Base-by-base conservation (phyloP, 1,140 invertebrate species). In the Colletes gigas region DNA sequence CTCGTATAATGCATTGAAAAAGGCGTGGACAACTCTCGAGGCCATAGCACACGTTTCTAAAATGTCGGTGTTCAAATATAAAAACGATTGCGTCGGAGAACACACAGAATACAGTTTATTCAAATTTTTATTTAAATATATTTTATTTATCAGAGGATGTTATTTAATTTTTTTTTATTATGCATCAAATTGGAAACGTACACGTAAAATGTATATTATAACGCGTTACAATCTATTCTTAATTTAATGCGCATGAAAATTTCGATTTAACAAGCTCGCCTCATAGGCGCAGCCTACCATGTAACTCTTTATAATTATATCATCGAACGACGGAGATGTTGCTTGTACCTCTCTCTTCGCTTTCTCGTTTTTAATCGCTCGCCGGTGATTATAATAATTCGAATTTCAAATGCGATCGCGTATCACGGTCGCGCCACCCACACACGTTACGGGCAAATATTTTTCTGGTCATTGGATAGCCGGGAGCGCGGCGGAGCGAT, bases 241-340 rank as follows among this genome's bases (percentile, higher is more conserved):
- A 79, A 79, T 79, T 72, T 63, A 79, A 79, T 79, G 77, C 70
- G 70, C 69, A 79, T 79, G 69, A 65, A 73, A 79, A 73, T 66
- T 65, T 50, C 60, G 70, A 63, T 73, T 79, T 73, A 79, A 73
- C 63, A 52, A 65, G 59, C 69, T 62, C 39, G 52, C 52, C 50
- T 65, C 77, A 69, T 70, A 66, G 39, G 66, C 69, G 77, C 77
- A 65, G 55, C 63, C 69, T 63, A 79, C 69, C 77, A 50, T 79
- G 70, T 79, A 79, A 79, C 77, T 79, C 77, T 79, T 79, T 79
- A 72, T 79, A 73, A 79, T 79, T 79, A 73, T 79, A 79, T 79
- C 77, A 62, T 79, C 52, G 59, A 73, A 72, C 39, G 12, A 21
- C 59, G 57, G 6, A 44, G 30, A 39, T 55, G 76, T 84, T 75